These are phyloP conservation scores for Neocrepidodera transversa DNA, from an alignment of 2,888 invertebrate species.

Conservation along the genomic window DNA sequence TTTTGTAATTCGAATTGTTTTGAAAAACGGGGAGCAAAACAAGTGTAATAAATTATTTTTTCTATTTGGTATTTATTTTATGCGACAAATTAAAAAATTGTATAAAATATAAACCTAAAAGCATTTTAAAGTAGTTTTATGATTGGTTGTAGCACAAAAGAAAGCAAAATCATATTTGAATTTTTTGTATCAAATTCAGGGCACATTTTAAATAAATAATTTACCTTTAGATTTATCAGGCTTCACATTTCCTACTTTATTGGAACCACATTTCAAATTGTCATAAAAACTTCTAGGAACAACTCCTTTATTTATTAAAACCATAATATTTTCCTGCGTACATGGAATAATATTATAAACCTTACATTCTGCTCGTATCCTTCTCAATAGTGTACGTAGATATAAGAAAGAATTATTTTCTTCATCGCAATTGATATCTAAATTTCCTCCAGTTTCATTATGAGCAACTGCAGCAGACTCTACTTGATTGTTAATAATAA, in stretches of 20 bases:
- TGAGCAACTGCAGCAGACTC: not conserved
- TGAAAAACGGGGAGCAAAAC: too few species aligned
- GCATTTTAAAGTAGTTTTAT: too few species aligned
- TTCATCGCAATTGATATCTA: too few species aligned
- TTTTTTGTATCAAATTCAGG: not conserved
- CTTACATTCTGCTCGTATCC: not conserved
- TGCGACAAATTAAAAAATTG: too few species aligned
- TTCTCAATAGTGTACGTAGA: too few species aligned
- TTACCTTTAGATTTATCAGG: not conserved
- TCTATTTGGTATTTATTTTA: too few species aligned
- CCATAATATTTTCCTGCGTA: not conserved
- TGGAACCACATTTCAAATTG: not conserved
- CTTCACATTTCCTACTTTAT: not conserved
- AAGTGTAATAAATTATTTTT: too few species aligned
- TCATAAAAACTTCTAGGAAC: not conserved
- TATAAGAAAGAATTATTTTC: too few species aligned
- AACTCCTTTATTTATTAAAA: not conserved
- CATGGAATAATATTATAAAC: not conserved
- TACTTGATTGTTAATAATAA: not conserved
- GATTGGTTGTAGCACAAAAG: too few species aligned
- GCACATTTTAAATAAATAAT: not conserved
- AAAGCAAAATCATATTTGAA: not conserved
- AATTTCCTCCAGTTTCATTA: too few species aligned
- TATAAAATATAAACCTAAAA: too few species aligned
- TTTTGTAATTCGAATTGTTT: too few species aligned